Evolutionary conservation across 2,797 vertebrate genomes (phyloP).

Genomic region (Sebastiscus tertius): DNA sequence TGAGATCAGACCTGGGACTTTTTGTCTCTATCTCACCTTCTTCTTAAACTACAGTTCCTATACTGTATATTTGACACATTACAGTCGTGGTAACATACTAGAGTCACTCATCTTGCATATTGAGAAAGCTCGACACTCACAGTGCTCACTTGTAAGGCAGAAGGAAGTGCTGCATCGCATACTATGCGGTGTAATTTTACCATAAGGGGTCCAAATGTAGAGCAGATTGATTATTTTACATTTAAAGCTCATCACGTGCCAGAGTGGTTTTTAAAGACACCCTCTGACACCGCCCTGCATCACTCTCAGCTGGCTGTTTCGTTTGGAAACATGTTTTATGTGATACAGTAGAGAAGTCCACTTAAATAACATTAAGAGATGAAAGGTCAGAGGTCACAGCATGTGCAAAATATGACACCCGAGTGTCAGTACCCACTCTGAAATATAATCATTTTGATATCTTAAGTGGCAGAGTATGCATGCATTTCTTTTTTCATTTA

Average conservation of each 20-base stretch:
- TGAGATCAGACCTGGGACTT: neutral
- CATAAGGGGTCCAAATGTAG: neutral
- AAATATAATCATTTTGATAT: neutral
- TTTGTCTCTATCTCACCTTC: neutral
- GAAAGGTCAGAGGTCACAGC: constrained; percentile 19
- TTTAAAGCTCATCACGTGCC: neutral
- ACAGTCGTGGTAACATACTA: neutral
- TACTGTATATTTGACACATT: neutral
- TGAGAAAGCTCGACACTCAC: neutral
- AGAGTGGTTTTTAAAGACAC: neutral
- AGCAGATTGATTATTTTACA: neutral
- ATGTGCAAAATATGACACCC: neutral
- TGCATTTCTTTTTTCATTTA: neutral
- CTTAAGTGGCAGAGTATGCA: neutral
- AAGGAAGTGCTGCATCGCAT: neutral
- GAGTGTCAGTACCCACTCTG: neutral
- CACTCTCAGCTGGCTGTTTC: neutral
- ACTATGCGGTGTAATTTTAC: neutral
- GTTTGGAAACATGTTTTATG: neutral
- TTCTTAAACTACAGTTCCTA: neutral
- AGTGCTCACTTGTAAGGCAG: neutral
- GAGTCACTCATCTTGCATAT: neutral
- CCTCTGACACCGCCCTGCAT: neutral
- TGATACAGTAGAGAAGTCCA: neutral
- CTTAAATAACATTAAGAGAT: neutral